Evolutionary conservation across 2,888 invertebrate genomes (phyloP).

Genomic region (Entomobrya proxima): DNA sequence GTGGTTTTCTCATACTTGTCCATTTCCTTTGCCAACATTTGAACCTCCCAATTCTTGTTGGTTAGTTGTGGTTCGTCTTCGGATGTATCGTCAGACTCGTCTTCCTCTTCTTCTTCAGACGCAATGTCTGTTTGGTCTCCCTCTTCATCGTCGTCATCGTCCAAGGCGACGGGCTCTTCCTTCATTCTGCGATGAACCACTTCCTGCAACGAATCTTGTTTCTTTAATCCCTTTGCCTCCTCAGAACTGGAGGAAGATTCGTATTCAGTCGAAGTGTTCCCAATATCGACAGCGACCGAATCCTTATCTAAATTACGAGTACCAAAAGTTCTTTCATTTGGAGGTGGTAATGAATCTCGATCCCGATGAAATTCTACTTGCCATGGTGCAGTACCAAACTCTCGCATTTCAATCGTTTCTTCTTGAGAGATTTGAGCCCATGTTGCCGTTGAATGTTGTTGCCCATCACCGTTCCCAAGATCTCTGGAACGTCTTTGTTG

Average conservation of each 20-base stretch:
- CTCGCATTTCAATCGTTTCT: constrained; percentile 84
- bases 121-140: constrained; percentile 74
- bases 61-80: constrained; percentile 68
- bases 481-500: constrained; percentile 50
- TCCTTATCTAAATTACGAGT: constrained; percentile 62
- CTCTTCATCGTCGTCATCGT: constrained; percentile 64
- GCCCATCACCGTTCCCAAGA: constrained; percentile 54
- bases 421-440: constrained; percentile 86
- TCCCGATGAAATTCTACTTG: constrained; percentile 79
- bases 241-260: constrained; percentile 69
- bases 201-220: constrained; percentile 36
- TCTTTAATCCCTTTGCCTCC: constrained; percentile 38
- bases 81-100: constrained; percentile 57
- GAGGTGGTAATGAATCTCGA: constrained; percentile 66
- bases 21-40: constrained; percentile 86
- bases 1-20: constrained; percentile 78
- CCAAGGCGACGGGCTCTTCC: constrained; percentile 54
- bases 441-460: constrained; percentile 76
- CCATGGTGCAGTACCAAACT: constrained; percentile 79
- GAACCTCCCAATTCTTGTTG: constrained; percentile 83
- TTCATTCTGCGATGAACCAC: constrained; percentile 52
- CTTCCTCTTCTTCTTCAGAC: constrained; percentile 75
- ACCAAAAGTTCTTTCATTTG: constrained; percentile 59
- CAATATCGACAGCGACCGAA: constrained; percentile 72
- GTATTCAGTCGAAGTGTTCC: constrained; percentile 72